These are phyloP conservation scores for Caenorhabditis sulstoni DNA, from an alignment of 2,888 invertebrate genomes.

Conservation along the genomic window DNA sequence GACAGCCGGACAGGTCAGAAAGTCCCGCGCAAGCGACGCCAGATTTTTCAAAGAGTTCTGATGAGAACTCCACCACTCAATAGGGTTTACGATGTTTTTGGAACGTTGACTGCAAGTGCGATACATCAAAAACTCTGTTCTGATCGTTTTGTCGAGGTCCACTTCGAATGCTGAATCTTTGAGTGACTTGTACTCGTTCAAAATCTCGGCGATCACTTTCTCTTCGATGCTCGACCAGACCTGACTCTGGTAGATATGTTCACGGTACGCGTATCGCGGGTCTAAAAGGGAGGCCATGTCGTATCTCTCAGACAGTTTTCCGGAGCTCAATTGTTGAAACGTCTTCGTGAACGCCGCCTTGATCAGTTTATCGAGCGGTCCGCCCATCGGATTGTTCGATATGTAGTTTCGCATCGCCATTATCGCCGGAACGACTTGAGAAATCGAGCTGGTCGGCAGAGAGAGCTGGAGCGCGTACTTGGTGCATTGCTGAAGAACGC, in stretches of 20 bases:
- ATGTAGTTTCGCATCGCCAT: not conserved
- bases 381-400: not conserved
- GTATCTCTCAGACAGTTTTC: not conserved
- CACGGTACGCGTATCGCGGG: slow-evolving; percentile 14
- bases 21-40: slow-evolving; percentile 3
- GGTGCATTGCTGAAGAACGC: not conserved
- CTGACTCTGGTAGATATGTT: not conserved
- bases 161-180: too few species aligned
- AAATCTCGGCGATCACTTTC: not conserved
- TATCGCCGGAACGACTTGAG: slow-evolving; percentile 40
- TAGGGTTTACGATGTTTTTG: not conserved
- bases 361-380: not conserved
- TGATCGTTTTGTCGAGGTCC: too few species aligned
- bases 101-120: too few species aligned
- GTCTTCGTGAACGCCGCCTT: not conserved
- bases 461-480: not conserved
- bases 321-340: not conserved
- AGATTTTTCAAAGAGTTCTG: not conserved
- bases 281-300: slow-evolving; percentile 19
- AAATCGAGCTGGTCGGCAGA: slow-evolving; percentile 20
- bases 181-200: not conserved
- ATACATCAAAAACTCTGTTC: too few species aligned
- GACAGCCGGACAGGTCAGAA: slow-evolving; percentile 20
- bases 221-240: slow-evolving; percentile 15
- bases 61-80: slow-evolving; percentile 23